Conservation (phyloP, 2,113 vertebrate genomes). For the Furnarius figulus region DNA sequence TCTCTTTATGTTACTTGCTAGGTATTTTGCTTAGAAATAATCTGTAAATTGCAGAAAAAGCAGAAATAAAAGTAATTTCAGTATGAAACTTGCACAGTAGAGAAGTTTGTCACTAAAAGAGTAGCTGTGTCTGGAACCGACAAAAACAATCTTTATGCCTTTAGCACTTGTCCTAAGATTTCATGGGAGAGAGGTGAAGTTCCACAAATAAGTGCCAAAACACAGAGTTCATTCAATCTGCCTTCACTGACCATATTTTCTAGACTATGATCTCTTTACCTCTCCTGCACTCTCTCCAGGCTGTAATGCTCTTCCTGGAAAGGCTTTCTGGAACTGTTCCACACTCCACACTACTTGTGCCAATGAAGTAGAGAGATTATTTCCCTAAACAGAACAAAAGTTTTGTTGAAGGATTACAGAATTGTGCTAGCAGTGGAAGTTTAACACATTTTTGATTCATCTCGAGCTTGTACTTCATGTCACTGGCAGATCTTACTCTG, state of each 20-base stretch:
- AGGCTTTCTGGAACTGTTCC: not conserved
- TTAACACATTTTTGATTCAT: not conserved
- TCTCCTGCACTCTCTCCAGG: not conserved
- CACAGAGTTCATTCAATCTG: not conserved
- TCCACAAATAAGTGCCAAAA: not conserved
- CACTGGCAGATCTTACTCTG: not conserved
- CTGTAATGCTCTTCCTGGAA: not conserved
- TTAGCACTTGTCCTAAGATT: not conserved
- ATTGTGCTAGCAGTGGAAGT: not conserved
- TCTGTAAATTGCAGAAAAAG: not conserved
- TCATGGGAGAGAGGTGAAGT: not conserved
- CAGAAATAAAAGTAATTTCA: not conserved
- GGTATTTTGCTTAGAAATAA: not conserved
- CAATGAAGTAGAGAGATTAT: not conserved
- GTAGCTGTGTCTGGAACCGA: not conserved
- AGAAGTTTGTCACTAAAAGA: not conserved
- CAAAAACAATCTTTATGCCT: not conserved
- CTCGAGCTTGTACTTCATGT: not conserved
- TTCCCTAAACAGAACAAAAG: not conserved
- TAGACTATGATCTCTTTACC: not conserved
- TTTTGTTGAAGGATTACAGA: not conserved
- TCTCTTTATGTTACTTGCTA: not conserved
- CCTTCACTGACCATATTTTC: not conserved
- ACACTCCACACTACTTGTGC: fast-evolving
- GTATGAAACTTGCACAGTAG: not conserved